These are phyloP conservation scores for Phataginus tetradactyla DNA, from an alignment of 2,797 vertebrate genomes.

Conservation along the genomic window DNA sequence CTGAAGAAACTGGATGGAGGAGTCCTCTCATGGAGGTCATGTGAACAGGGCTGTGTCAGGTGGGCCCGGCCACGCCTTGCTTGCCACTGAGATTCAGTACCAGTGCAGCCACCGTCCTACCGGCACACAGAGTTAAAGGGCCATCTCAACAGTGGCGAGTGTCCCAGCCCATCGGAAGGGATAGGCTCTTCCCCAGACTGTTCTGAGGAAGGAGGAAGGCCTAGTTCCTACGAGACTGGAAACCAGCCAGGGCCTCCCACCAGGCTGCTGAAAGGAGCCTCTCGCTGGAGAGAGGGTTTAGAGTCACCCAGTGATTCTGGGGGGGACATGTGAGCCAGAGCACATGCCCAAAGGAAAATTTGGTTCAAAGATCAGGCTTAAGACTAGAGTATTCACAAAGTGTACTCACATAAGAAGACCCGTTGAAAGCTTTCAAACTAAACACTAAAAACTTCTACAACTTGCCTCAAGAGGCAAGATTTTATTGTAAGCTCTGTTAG, in stretches of 20 bases:
- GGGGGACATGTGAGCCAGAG: not conserved
- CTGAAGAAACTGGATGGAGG: fast-evolving
- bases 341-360: not conserved
- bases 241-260: not conserved
- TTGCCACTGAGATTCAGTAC: fast-evolving
- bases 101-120: not conserved
- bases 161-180: not conserved
- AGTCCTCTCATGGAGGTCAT: not conserved
- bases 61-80: fast-evolving
- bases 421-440: not conserved
- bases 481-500: not conserved
- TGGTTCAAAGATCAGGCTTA: not conserved
- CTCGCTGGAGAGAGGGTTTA: not conserved
- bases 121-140: not conserved
- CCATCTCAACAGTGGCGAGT: not conserved
- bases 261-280: fast-evolving
- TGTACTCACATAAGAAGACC: not conserved
- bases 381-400: not conserved
- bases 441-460: not conserved
- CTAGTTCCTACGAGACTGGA: not conserved
- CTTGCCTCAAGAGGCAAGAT: not conserved
- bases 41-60: not conserved
- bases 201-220: not conserved
- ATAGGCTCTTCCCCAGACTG: not conserved
- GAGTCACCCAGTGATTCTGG: no score